Base-by-base conservation (phyloP, 2,797 vertebrate genomes). In the Amniataba percoides region DNA sequence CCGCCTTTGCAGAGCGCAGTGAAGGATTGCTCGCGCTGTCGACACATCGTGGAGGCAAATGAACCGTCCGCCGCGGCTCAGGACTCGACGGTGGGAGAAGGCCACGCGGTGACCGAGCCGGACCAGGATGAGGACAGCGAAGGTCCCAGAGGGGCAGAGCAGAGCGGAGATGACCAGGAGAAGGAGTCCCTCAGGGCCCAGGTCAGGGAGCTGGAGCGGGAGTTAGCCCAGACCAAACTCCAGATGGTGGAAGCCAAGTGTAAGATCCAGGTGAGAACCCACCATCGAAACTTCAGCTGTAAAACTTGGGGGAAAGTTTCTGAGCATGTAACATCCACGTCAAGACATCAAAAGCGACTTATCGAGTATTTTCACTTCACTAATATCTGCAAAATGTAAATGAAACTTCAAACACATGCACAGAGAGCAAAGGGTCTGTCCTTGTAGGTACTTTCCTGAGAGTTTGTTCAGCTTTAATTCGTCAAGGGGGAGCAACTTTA, bases 261-360 rank as follows among this genome's bases (percentile, higher is more conserved):
- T 88, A 97, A 95, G 90, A 98, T 99, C 81, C 98, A 99, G 97
- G 97, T 90, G 45, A 71, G 75, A 53, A 31, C 39, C 11, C 18
- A 67, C 2, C 21, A 56, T 16, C 27, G 5, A 31, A 31, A 31
- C 27, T 31, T 31, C 27, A 31, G 27, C 27, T 31, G 5, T 31
- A 31, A 31, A 31, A 31, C 27, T 31, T 31, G 27, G 21, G 14
- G 42, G 11, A 39, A 68, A n/a, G n/a, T n/a, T n/a, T 63, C 11
- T 2, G 21, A 63, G 5, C 27, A 6, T 45, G n/a, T 1, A 7
- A 1, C 12, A 18, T 55, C 21, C 27, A 42, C 18, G 27, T 62
- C 5, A 36, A 21, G n/a, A 36, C 10, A 48, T 4, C 27, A 31
- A 31, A 31, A 3, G 0, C 53, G 31, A 45, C 3, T 36, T 2